phyloP scores from a whole-genome alignment of 2,797 vertebrate genomes.

The Eupleurogrammus muticus region DNA sequence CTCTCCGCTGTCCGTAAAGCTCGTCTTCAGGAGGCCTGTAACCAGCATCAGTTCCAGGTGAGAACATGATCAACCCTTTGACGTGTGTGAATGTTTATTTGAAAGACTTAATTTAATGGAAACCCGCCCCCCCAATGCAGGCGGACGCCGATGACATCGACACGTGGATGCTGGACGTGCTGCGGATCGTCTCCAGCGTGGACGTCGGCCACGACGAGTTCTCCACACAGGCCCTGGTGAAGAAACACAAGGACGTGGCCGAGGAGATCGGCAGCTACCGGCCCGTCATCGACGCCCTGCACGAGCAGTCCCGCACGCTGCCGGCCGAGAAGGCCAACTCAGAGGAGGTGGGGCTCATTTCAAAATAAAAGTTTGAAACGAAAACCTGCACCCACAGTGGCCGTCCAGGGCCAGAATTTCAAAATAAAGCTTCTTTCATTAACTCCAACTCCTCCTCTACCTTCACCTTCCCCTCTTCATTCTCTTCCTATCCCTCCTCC shows the following conservation, averaged over 20 bases:
- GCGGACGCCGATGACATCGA: conserved; percentile 95
- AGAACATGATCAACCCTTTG: not conserved
- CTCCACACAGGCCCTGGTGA: conserved; percentile 96
- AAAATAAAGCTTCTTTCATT: too few species aligned
- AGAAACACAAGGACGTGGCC: conserved; percentile 97
- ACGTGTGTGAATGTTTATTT: too few species aligned
- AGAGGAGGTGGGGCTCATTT: conserved; percentile 72
- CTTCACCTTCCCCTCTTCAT: too few species aligned
- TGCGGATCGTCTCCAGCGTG: conserved; percentile 94
- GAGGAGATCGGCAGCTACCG: conserved; percentile 95
- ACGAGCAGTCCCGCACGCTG: conserved; percentile 90
- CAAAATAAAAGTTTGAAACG: too few species aligned
- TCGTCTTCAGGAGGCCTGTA: conserved; percentile 91
- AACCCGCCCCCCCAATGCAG: conserved; percentile 43
- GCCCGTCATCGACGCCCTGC: conserved; percentile 91
- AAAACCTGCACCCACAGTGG: too few species aligned
- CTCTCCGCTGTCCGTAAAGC: conserved; percentile 93
- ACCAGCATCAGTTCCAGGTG: conserved; percentile 95
- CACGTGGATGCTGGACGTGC: conserved; percentile 96
- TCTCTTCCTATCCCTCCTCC: too few species aligned
- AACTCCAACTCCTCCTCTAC: too few species aligned
- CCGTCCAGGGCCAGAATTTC: too few species aligned
- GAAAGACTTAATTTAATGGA: too few species aligned
- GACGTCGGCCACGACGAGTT: conserved; percentile 98
- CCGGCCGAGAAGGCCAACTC: conserved; percentile 85